Evolutionary conservation across 1,140 invertebrate species (phyloP), one percentile per base, ranked within the genome.

Genomic region (Homarus americanus): DNA sequence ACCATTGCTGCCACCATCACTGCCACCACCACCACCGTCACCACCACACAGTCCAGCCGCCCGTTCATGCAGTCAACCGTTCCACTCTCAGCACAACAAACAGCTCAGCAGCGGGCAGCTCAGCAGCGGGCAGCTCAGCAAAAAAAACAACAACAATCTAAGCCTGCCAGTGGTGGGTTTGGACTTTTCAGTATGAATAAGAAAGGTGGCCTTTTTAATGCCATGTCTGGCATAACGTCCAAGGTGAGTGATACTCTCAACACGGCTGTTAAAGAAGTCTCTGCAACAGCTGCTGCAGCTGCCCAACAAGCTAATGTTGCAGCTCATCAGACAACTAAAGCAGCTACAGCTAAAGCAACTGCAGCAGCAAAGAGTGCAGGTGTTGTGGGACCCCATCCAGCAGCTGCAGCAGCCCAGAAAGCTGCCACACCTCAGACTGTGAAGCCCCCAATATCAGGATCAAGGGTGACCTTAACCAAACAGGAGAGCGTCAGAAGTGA

Each of bases 191-290:
- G 92, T 34, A 91, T 91, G 86, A 92, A 92, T 66, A 93, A 91
- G 76, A 3, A 96, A 96, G 92, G 95, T 96, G 87, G 96, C 95
- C 10, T 94, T 95, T n/a, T 96, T 95, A 91, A 96, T 95, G 2
- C 93, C 85, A 72, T 88, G 73, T 82, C 92, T 36, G 85, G 89
- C 38, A 91, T 91, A 75, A 82, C 92, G 73, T 82, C 91, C 91
- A 89, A 93, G 44, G 91, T 91, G 76, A 93, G 92, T 58, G 89
- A 92, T 53, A 92, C 80, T 28, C 89, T 91, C 7, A 82, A 89
- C 87, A 93, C 86, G 40, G 93, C 85, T 90, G 91, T 86, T 36
- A 92, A 92, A 63, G 92, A 93, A 87, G 91, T 91, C n/a, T 92
- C 92, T 32, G 92, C 91, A 40, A 83, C 80, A 41, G 91, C 72